A percentile compares a stretch with the other conserved stretches of the same genome.
Evolutionary conservation across 2,888 invertebrate genomes (phyloP).

Genomic region (Trachelus stipa): DNA sequence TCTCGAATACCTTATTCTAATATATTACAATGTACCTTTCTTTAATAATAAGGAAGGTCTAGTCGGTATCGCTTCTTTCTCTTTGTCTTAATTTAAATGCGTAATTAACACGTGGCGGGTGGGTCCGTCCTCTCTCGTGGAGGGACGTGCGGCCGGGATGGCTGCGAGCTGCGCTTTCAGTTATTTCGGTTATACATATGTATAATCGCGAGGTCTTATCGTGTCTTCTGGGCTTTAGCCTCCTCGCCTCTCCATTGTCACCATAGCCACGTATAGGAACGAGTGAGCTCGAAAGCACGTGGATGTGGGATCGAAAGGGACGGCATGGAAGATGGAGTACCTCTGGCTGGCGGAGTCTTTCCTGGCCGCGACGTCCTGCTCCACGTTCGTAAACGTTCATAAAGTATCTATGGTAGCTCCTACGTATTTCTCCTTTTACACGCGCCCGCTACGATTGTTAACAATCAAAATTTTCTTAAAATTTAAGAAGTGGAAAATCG

Average conservation of each 20-base stretch:
- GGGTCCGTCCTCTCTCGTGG: background rate
- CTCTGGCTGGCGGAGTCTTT: no score
- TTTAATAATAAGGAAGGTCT: slow-evolving; percentile 30
- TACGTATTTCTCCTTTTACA: background rate
- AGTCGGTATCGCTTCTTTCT: slow-evolving; percentile 27
- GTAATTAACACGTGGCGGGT: slow-evolving; percentile 23
- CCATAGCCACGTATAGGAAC: no score
- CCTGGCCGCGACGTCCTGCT: background rate
- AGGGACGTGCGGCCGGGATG: background rate
- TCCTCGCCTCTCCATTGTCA: no score
- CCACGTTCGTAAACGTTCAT: background rate
- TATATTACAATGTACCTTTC: slow-evolving; percentile 51
- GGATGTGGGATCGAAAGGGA: no score
- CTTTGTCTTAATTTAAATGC: slow-evolving; percentile 25
- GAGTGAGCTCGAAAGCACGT: background rate
- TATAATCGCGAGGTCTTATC: background rate
- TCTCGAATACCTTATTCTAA: slow-evolving; percentile 35
- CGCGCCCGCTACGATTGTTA: slow-evolving; percentile 10
- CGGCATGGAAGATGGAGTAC: no score
- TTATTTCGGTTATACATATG: background rate
- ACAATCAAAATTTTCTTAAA: slow-evolving; percentile 32
- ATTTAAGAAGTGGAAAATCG: slow-evolving; percentile 52
- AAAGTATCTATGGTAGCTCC: background rate
- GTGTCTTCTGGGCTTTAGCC: background rate
- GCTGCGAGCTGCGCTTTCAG: background rate